Percentiles rank a stretch among this genome's conserved stretches.
Evolutionary conservation across 2,113 vertebrate species (phyloP).

Genomic region (Balaeniceps rex): DNA sequence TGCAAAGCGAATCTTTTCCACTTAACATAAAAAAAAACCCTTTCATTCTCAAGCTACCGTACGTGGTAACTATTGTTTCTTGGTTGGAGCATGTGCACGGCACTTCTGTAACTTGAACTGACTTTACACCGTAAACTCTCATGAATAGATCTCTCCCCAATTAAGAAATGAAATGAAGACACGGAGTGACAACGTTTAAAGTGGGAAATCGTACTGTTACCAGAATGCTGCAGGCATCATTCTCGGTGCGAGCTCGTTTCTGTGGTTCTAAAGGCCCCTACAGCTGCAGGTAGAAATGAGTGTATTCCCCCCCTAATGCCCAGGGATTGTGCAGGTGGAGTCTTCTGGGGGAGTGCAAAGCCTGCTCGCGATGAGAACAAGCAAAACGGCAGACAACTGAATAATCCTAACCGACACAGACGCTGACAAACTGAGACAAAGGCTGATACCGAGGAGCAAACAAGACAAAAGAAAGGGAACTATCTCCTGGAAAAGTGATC

Average conservation of each 20-base stretch:
- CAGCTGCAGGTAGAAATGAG: conserved; percentile 25
- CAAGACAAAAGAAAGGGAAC: background rate
- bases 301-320: background rate
- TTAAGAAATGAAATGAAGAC: conserved; percentile 54
- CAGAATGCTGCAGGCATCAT: conserved; percentile 40
- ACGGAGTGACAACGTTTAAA: conserved; percentile 41
- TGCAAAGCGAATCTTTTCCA: conserved; percentile 36
- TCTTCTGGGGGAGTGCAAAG: background rate
- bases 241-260: background rate
- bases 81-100: background rate
- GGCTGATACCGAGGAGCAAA: background rate
- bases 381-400: background rate
- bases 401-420: background rate
- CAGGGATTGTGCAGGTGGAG: conserved; percentile 15
- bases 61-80: background rate
- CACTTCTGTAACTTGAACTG: conserved; percentile 33
- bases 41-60: background rate
- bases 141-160: conserved; percentile 39
- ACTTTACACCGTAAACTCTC: conserved; percentile 32
- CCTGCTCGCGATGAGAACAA: background rate
- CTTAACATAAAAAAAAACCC: background rate
- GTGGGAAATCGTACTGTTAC: conserved; percentile 29
- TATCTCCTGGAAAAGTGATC: background rate
- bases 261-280: background rate
- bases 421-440: conserved; percentile 14